These are phyloP conservation scores for Hycleus phaleratus DNA, from an alignment of 1,140 invertebrate genomes.

Conservation along the genomic window DNA sequence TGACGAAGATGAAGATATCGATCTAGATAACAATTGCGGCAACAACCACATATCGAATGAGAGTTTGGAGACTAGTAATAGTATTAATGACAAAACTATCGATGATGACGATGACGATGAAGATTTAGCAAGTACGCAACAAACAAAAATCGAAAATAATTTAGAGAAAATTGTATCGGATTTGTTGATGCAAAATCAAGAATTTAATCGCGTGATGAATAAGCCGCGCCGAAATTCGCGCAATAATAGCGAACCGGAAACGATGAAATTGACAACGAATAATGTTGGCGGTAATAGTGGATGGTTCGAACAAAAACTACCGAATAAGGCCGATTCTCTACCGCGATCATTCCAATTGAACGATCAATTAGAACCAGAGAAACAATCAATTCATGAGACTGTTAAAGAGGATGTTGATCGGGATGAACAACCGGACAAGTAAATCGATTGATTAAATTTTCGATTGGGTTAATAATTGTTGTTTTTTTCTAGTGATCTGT, in stretches of 20 bases:
- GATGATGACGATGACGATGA: conserved; percentile 21
- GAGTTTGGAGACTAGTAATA: conserved; percentile 40
- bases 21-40: conserved; percentile 41
- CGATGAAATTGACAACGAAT: not conserved
- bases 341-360: conserved; percentile 67
- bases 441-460: conserved; percentile 31
- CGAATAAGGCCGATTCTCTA: conserved; percentile 64
- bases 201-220: conserved; percentile 70
- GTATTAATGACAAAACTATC: not conserved
- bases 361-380: conserved; percentile 38
- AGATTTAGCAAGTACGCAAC: conserved; percentile 38
- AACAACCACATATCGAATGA: conserved; percentile 56
- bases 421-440: conserved; percentile 47
- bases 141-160: not conserved
- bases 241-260: conserved; percentile 42
- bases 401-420: conserved; percentile 39
- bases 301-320: conserved; percentile 44
- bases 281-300: conserved; percentile 13
- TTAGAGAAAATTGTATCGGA: conserved; percentile 75
- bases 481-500: conserved; percentile 28
- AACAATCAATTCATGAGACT: conserved; percentile 10
- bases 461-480: not conserved
- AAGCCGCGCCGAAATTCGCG: conserved; percentile 50
- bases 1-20: conserved; percentile 20
- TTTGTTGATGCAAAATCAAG: conserved; percentile 73